Conservation (phyloP, 2,113 vertebrate genomes). For the Amazona vittata region DNA sequence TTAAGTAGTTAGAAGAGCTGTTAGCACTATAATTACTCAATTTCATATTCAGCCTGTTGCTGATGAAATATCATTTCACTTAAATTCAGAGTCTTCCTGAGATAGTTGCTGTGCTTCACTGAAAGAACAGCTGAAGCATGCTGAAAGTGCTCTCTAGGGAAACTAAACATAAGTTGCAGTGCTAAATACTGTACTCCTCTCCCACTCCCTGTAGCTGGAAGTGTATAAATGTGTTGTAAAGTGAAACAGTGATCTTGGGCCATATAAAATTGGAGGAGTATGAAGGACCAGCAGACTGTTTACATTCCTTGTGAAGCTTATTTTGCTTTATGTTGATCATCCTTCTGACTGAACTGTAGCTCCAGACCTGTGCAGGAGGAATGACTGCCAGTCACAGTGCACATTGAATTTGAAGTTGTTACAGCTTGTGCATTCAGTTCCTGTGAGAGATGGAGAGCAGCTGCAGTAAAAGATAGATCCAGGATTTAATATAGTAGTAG, state of each 20-base stretch:
- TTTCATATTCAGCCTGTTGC: not conserved
- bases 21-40: not conserved
- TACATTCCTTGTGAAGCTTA: not conserved
- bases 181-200: conserved; percentile 33
- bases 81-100: not conserved
- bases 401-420: not conserved
- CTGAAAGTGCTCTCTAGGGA: not conserved
- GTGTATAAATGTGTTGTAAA: conserved; percentile 7
- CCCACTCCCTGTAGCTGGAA: not conserved
- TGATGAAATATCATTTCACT: not conserved
- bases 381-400: not conserved
- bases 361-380: not conserved
- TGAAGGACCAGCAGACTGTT: conserved; percentile 21
- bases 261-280: not conserved
- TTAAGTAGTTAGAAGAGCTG: not conserved
- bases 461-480: not conserved
- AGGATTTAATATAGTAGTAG: not conserved
- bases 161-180: not conserved
- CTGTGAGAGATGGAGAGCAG: not conserved
- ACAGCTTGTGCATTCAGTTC: not conserved
- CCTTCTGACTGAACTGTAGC: not conserved
- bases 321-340: not conserved
- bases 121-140: not conserved
- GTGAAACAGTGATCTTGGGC: not conserved
- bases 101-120: not conserved